Conservation (phyloP, 2,113 vertebrate genomes). For the Pelodiscus sinensis region DNA sequence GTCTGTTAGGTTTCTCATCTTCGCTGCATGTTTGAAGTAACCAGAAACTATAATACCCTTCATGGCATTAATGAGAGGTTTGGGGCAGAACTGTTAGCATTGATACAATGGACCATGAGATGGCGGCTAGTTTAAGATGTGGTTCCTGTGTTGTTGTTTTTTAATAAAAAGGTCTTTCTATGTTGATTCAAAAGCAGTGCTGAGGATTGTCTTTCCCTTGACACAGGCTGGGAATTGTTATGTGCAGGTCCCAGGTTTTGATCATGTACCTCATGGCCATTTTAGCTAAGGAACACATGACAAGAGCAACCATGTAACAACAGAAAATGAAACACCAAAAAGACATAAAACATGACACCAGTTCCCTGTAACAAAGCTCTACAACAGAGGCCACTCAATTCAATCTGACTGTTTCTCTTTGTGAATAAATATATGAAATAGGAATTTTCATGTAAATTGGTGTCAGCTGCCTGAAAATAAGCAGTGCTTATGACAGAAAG, state of each 20-base stretch:
- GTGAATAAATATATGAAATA: slow-evolving; percentile 21
- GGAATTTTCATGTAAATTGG: slow-evolving; percentile 54
- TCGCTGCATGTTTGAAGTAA: not conserved
- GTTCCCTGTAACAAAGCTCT: slow-evolving; percentile 14
- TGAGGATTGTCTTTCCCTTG: slow-evolving; percentile 43
- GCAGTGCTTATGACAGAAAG: not conserved
- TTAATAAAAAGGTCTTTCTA: slow-evolving; percentile 46
- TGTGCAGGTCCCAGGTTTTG: not conserved
- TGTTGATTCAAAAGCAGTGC: slow-evolving; percentile 19
- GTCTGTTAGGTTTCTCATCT: not conserved
- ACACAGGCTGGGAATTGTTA: slow-evolving; percentile 9
- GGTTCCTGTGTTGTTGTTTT: not conserved
- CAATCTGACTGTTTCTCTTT: not conserved
- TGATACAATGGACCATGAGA: not conserved
- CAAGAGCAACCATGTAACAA: not conserved
- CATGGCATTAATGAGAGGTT: not conserved
- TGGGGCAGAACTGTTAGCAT: slow-evolving; percentile 14
- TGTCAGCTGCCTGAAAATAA: slow-evolving; percentile 57
- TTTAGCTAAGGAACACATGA: not conserved
- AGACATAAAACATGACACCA: not conserved
- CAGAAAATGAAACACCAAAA: not conserved
- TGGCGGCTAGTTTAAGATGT: not conserved
- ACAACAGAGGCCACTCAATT: not conserved
- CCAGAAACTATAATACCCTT: not conserved
- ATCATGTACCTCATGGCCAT: not conserved